Percentiles rank a stretch among this genome's conserved stretches.
These are phyloP conservation scores for human (Homo sapiens) DNA, from an alignment of 2,113 vertebrate genomes.

Conservation along the genomic window DNA sequence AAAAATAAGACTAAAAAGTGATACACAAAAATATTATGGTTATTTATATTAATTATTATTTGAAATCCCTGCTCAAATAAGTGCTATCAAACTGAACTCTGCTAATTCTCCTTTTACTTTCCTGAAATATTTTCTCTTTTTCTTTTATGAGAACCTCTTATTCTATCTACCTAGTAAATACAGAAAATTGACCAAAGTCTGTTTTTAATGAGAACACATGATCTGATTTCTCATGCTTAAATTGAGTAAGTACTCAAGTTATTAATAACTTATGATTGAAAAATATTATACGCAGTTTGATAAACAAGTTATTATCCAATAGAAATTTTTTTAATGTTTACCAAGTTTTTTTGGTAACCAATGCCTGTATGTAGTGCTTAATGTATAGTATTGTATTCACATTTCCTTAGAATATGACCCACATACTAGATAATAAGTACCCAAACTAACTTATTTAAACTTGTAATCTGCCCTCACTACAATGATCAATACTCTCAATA, in stretches of 20 bases:
- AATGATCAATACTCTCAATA: background rate
- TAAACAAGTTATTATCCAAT: background rate
- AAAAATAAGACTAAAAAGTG: background rate
- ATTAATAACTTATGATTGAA: background rate
- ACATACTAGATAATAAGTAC: background rate
- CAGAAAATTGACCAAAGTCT: background rate
- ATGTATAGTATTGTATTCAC: background rate
- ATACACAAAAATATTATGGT: background rate
- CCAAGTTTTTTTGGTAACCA: background rate
- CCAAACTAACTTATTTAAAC: background rate
- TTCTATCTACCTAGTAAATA: background rate
- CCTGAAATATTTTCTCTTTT: background rate
- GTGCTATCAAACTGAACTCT: background rate
- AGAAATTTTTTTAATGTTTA: background rate
- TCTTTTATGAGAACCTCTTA: background rate
- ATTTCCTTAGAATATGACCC: background rate
- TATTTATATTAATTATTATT: background rate
- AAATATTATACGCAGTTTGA: background rate
- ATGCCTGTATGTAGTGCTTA: background rate
- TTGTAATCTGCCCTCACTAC: background rate
- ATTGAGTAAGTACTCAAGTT: background rate
- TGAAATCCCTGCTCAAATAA: background rate
- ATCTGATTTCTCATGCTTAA: background rate
- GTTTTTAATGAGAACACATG: background rate
- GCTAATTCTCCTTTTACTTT: background rate